Conservation (phyloP, 2,113 vertebrate genomes). For the Microtus pennsylvanicus region DNA sequence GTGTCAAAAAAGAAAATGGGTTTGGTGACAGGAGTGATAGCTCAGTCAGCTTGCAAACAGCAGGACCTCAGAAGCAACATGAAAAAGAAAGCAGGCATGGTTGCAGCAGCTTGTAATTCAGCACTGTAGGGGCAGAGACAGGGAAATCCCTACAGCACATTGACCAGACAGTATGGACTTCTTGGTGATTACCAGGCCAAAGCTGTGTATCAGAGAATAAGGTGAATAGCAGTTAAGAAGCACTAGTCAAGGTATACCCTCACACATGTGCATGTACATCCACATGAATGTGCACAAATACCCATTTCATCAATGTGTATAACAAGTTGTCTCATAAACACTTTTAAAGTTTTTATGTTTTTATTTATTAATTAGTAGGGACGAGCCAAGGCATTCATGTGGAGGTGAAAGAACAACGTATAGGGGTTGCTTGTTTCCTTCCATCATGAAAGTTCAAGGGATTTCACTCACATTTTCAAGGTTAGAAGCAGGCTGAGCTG, state of each 20-base stretch:
- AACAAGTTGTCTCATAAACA: neutral
- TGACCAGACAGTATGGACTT: neutral
- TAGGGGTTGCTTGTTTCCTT: no score
- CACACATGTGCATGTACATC: neutral
- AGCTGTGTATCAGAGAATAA: neutral
- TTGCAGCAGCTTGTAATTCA: neutral
- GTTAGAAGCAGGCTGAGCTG: neutral
- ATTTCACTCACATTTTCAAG: neutral
- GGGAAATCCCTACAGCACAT: neutral
- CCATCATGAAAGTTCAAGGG: neutral
- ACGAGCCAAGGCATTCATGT: no score
- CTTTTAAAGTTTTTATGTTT: neutral
- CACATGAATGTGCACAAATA: neutral
- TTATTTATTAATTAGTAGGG: neutral
- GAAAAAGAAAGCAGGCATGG: neutral
- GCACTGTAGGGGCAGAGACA: neutral
- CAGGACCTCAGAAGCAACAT: neutral
- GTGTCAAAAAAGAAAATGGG: neutral
- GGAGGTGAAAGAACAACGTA: neutral
- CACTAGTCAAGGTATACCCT: no score
- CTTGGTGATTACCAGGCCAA: neutral
- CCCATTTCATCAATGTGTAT: neutral
- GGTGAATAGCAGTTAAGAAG: neutral
- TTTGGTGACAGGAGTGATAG: no score
- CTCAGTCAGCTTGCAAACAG: neutral